These are phyloP conservation scores for Argyrosomus regius DNA, from an alignment of 2,797 vertebrate genomes.

Conservation along the genomic window DNA sequence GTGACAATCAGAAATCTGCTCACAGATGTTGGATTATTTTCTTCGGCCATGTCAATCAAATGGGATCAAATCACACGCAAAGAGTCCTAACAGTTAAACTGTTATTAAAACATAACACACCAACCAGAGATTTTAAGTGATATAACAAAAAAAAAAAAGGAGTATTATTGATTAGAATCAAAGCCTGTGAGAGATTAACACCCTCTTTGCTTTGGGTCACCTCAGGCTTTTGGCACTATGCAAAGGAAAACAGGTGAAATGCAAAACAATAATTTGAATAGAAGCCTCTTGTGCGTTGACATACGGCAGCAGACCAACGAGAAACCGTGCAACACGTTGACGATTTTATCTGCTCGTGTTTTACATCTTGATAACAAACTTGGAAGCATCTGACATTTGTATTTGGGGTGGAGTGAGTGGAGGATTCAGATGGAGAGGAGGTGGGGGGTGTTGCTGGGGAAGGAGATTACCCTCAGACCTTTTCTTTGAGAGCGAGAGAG, in stretches of 20 bases:
- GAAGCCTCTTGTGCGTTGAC: constrained; percentile 27
- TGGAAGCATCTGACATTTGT: constrained; percentile 60
- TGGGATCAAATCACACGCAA: neutral
- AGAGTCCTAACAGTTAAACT: neutral
- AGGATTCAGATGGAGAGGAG: neutral
- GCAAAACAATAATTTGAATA: constrained; percentile 57
- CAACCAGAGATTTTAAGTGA: neutral
- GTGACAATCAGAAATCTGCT: neutral
- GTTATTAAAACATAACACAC: constrained; percentile 6
- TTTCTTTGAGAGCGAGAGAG: constrained; percentile 62
- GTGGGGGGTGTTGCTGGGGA: constrained; percentile 49
- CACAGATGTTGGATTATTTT: constrained; percentile 4
- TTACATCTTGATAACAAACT: constrained; percentile 64
- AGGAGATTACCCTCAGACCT: constrained; percentile 71
- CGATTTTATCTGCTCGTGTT: constrained; percentile 53
- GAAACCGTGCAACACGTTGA: constrained; percentile 24
- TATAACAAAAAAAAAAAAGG: neutral
- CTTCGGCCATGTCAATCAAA: constrained; percentile 12
- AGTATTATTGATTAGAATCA: neutral
- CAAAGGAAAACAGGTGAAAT: constrained; percentile 64
- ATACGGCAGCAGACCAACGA: constrained; percentile 24
- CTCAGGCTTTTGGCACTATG: constrained; percentile 39
- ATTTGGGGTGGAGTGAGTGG: constrained; percentile 23
- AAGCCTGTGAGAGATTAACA: neutral
- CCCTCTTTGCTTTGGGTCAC: constrained; percentile 23